Evolutionary conservation across 2,888 invertebrate genomes (phyloP).

Genomic region (Pyrocoelia pectoralis): DNA sequence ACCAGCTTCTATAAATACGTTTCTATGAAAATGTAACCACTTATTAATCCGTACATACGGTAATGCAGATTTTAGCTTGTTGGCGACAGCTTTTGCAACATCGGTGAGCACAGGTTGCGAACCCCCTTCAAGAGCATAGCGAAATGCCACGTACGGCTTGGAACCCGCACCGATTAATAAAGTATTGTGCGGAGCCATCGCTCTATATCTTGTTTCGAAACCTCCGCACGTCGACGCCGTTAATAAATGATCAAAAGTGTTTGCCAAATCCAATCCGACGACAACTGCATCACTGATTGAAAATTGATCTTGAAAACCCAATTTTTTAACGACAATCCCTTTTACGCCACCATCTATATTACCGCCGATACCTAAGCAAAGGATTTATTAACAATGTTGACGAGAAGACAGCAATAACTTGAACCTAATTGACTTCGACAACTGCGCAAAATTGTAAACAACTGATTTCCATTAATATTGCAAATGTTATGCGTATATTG

Average conservation of each 20-base stretch:
- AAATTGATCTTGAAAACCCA: slow-evolving; percentile 82
- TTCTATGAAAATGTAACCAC: not conserved
- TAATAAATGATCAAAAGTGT: slow-evolving; percentile 86
- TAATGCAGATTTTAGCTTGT: slow-evolving; percentile 81
- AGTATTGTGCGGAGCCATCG: slow-evolving; percentile 78
- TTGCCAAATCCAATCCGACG: slow-evolving; percentile 75
- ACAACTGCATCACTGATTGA: slow-evolving; percentile 79
- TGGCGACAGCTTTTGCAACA: slow-evolving; percentile 92
- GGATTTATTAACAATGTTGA: not conserved
- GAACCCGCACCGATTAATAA: slow-evolving; percentile 80
- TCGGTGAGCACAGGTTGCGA: slow-evolving; percentile 84
- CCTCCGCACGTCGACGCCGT: slow-evolving; percentile 82
- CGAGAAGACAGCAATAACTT: slow-evolving; percentile 69
- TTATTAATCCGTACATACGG: slow-evolving; percentile 68
- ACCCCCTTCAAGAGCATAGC: slow-evolving; percentile 89
- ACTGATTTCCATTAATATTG: slow-evolving; percentile 76
- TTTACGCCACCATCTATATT: slow-evolving; percentile 8
- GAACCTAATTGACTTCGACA: slow-evolving; percentile 81
- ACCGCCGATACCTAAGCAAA: not conserved
- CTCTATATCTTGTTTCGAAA: slow-evolving; percentile 73
- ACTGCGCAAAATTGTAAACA: slow-evolving; percentile 81
- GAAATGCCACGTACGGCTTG: slow-evolving; percentile 87
- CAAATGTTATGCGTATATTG: slow-evolving; percentile 77
- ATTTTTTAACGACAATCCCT: slow-evolving; percentile 81
- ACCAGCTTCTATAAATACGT: slow-evolving; percentile 59